phyloP scores from a whole-genome alignment of 2,888 invertebrate species.

The Alloscopus bannaensis region DNA sequence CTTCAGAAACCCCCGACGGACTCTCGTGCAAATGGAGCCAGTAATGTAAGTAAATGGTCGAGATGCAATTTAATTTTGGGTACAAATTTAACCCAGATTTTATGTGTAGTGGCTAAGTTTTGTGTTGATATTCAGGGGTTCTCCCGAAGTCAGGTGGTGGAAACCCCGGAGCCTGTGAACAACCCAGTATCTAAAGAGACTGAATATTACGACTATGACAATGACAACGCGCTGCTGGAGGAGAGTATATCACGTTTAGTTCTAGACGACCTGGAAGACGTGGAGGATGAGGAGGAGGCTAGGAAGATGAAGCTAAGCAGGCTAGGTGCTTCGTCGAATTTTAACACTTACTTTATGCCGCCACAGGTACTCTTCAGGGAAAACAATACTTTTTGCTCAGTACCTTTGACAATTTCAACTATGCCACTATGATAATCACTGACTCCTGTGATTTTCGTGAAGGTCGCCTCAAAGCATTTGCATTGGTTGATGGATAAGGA shows the following conservation, averaged over 20 bases:
- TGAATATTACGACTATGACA: conserved; percentile 70
- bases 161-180: background rate
- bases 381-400: background rate
- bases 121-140: conserved; percentile 33
- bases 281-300: conserved; percentile 66
- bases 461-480: conserved; percentile 71
- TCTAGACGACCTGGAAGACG: conserved; percentile 74
- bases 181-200: conserved; percentile 59
- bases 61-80: too few relatives aligned
- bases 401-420: too few relatives aligned
- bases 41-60: conserved; percentile 55
- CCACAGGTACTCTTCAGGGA: conserved; percentile 68
- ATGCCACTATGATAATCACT: background rate
- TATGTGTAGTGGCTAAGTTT: too few relatives aligned
- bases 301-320: conserved; percentile 67
- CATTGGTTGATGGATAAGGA: conserved; percentile 72
- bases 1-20: conserved; percentile 31
- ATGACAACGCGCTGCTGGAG: conserved; percentile 73
- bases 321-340: conserved; percentile 62
- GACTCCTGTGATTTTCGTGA: background rate
- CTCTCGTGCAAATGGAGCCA: conserved; percentile 52
- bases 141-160: conserved; percentile 21
- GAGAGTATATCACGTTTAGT: conserved; percentile 75
- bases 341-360: conserved; percentile 70
- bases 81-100: too few relatives aligned